phyloP scores from a whole-genome alignment of 2,113 vertebrate genomes.

The Plotosus lineatus region DNA sequence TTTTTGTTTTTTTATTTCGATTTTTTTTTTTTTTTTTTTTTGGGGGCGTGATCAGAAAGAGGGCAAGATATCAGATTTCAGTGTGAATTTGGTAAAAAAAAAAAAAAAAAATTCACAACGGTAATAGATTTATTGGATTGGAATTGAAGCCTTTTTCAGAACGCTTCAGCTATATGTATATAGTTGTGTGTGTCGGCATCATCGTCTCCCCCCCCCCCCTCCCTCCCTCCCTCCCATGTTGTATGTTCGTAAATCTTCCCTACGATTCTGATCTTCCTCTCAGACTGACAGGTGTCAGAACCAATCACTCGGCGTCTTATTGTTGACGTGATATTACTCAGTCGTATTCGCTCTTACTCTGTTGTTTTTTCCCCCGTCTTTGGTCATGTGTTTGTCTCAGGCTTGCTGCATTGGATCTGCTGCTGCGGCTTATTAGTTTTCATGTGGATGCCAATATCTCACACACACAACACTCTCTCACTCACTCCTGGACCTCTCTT shows the following conservation, averaged over 20 bases:
- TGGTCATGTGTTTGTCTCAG: slow-evolving; percentile 29
- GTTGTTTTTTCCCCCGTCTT: slow-evolving; percentile 30
- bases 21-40: background rate
- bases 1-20: background rate
- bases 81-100: background rate
- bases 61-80: background rate
- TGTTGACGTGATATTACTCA: background rate
- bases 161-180: background rate
- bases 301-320: background rate
- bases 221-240: too few species aligned
- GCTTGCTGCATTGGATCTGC: slow-evolving; percentile 5
- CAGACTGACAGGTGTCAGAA: slow-evolving; percentile 19
- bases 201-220: too few species aligned
- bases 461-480: background rate
- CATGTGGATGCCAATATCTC: background rate
- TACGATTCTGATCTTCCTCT: background rate
- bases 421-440: background rate
- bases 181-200: background rate
- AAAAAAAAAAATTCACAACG: too few species aligned
- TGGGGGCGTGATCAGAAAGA: background rate
- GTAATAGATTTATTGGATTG: background rate
- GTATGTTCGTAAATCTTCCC: background rate
- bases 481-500: background rate
- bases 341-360: background rate
- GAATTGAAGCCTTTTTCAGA: background rate